Evolutionary conservation across 2,888 invertebrate species (phyloP).

Genomic region (Heteromyza rotundicornis): DNA sequence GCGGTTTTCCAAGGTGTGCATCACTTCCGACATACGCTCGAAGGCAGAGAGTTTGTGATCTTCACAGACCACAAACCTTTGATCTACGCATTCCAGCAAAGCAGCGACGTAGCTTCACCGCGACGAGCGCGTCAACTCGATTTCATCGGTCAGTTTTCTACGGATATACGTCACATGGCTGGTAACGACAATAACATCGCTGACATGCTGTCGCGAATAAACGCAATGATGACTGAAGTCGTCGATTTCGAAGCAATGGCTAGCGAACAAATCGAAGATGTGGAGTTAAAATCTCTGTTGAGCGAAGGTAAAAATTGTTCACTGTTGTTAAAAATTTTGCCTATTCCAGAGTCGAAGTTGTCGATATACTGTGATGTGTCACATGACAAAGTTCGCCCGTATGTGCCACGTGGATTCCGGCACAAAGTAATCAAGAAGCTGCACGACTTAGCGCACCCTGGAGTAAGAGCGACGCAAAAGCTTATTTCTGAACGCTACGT

Average conservation of each 20-base stretch:
- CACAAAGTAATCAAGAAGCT: not conserved
- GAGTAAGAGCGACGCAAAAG: conserved; percentile 1
- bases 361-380: conserved; percentile 12
- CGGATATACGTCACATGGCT: conserved; percentile 5
- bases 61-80: conserved; percentile 6
- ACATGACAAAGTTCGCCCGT: conserved; percentile 6
- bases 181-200: conserved; percentile 19
- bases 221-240: conserved; percentile 12
- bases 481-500: not conserved
- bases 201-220: conserved; percentile 20
- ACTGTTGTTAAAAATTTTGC: not conserved
- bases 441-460: not conserved
- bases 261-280: not conserved
- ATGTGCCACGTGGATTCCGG: conserved; percentile 1
- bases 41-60: conserved; percentile 15
- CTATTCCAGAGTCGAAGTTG: not conserved
- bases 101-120: conserved; percentile 6
- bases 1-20: conserved; percentile 22
- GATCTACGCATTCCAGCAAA: conserved; percentile 8
- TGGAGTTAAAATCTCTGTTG: not conserved
- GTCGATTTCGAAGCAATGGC: conserved; percentile 16
- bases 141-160: conserved; percentile 3
- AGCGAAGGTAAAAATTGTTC: not conserved
- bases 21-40: conserved; percentile 21
- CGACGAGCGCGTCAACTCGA: conserved; percentile 9